A percentile compares a stretch with the other conserved stretches of the same genome.
Evolutionary conservation across 2,113 vertebrate genomes (phyloP).

Genomic region (Meriones unguiculatus): DNA sequence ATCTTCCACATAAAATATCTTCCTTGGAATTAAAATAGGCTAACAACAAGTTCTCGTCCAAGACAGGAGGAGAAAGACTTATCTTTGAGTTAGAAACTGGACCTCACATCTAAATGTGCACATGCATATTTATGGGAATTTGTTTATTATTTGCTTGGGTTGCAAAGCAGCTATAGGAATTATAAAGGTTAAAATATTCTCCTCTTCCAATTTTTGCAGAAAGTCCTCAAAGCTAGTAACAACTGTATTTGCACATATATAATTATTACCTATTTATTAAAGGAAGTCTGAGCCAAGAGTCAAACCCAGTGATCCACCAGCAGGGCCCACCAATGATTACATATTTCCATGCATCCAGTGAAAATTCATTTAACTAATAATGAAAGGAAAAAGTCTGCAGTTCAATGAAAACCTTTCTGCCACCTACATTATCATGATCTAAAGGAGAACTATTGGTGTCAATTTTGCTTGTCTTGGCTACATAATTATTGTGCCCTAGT

Average conservation of each 20-base stretch:
- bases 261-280: neutral
- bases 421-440: neutral
- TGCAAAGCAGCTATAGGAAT: neutral
- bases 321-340: too few relatives aligned
- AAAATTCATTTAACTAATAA: neutral
- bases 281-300: neutral
- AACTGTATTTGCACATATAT: neutral
- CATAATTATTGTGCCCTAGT: neutral
- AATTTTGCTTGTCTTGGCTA: neutral
- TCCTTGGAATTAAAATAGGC: neutral
- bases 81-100: neutral
- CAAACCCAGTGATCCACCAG: neutral
- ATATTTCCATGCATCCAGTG: neutral
- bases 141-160: neutral
- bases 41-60: neutral
- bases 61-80: neutral
- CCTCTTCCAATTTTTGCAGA: neutral
- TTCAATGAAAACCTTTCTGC: neutral
- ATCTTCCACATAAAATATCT: neutral
- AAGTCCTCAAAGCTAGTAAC: neutral
- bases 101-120: neutral
- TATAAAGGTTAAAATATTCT: neutral
- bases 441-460: neutral
- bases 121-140: neutral
- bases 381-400: neutral